Evolutionary conservation across 2,797 vertebrate genomes (phyloP).

Genomic region (Gallirallus australis): DNA sequence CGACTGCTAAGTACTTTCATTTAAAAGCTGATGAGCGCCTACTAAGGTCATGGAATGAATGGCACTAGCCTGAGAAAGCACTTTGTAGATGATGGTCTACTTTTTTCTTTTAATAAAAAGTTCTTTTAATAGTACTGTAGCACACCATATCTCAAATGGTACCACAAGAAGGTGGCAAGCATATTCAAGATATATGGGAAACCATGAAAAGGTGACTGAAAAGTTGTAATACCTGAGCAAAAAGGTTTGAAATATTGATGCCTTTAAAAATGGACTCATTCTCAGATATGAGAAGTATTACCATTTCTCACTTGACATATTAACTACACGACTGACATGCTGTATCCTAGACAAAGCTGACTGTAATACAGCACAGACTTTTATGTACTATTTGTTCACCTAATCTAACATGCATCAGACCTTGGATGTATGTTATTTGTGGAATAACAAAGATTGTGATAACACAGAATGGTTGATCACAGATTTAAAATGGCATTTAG

Average conservation of each 20-base stretch:
- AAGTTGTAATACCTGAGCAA: slow-evolving; percentile 76
- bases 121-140: slow-evolving; percentile 69
- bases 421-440: slow-evolving; percentile 62
- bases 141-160: slow-evolving; percentile 55
- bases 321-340: slow-evolving; percentile 68
- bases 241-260: slow-evolving; percentile 79
- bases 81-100: slow-evolving; percentile 38
- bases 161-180: slow-evolving; percentile 55
- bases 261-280: slow-evolving; percentile 75
- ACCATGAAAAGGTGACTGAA: slow-evolving; percentile 75
- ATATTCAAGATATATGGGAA: slow-evolving; percentile 68
- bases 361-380: slow-evolving; percentile 62
- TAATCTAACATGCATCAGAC: slow-evolving; percentile 76
- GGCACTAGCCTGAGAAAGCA: slow-evolving; percentile 21
- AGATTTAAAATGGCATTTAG: slow-evolving; percentile 79
- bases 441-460: slow-evolving; percentile 73
- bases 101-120: slow-evolving; percentile 69
- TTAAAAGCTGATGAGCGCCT: slow-evolving; percentile 69
- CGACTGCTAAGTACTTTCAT: slow-evolving; percentile 71
- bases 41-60: slow-evolving; percentile 68
- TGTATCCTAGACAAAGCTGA: slow-evolving; percentile 72
- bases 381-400: slow-evolving; percentile 72
- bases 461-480: slow-evolving; percentile 71
- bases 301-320: slow-evolving; percentile 73
- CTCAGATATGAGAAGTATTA: slow-evolving; percentile 68